Conservation (phyloP, 2,888 invertebrate genomes). For the Patella pellucida region DNA sequence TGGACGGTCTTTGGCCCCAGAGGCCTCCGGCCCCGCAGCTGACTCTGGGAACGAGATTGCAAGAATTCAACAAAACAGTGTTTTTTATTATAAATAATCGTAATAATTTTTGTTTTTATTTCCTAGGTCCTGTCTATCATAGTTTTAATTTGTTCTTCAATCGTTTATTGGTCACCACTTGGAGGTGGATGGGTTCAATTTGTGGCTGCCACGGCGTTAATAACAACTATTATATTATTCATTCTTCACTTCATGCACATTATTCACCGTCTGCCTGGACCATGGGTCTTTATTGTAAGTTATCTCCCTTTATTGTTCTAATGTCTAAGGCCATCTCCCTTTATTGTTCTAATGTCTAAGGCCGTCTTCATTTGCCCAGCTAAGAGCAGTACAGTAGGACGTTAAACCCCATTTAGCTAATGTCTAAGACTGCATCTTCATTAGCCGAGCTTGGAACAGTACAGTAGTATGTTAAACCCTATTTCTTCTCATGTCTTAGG, state of each 20-base stretch:
- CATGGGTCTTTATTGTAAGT: conserved; percentile 64
- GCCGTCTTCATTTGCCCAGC: too few relatives aligned
- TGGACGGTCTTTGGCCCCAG: too few relatives aligned
- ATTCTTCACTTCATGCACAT: conserved; percentile 59
- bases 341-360: background rate
- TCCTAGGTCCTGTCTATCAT: conserved; percentile 59
- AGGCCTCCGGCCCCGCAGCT: too few relatives aligned
- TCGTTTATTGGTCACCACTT: conserved; percentile 40
- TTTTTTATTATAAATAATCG: too few relatives aligned
- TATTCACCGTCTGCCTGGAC: conserved; percentile 57
- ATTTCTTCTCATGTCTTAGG: too few relatives aligned
- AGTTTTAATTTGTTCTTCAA: conserved; percentile 59
- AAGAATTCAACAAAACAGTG: too few relatives aligned
- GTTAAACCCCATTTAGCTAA: background rate
- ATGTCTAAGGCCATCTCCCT: too few relatives aligned
- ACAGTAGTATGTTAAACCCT: too few relatives aligned
- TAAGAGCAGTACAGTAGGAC: too few relatives aligned
- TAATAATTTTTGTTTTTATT: background rate
- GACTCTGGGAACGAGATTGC: too few relatives aligned
- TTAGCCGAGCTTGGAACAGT: too few relatives aligned
- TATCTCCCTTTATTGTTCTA: background rate
- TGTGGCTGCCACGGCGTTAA: conserved; percentile 58
- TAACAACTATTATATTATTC: conserved; percentile 56
- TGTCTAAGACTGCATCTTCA: too few relatives aligned
- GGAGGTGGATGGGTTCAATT: conserved; percentile 68